Evolutionary conservation across 2,797 vertebrate species (phyloP), one percentile per base, ranked within the genome.

Genomic region (Huso huso): DNA sequence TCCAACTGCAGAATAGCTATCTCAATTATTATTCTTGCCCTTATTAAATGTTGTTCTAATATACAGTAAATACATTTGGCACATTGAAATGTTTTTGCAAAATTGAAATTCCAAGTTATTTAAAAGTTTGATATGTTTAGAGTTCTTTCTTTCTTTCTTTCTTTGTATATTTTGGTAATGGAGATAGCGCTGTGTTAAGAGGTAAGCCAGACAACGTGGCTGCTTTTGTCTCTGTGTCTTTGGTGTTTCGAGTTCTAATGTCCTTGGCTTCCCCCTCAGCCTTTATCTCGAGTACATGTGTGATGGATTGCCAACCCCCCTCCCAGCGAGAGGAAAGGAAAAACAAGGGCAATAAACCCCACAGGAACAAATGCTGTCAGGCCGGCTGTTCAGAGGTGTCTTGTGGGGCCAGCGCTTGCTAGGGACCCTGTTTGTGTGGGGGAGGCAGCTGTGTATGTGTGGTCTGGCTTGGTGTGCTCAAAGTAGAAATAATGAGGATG

Each of bases 301-400:
- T 68, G 66, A 70, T 71, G 52, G 51, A 62, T 67, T 63, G 71
- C 63, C 63, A 69, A 70, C 51, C 66, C 73, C 73, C 73, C 37
- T 37, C 4, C 37, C 66, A 71, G 68, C 66, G 60, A 67, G 67
- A 37, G 49, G 61, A 50, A 52, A 37, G 18, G 37, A 15, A 63
- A 58, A 55, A 48, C 11, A 12, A 50, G 60, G 58, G 66, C 48
- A 58, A 57, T 50, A 68, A 15, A 12, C 23, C 13, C 23, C 64
- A 61, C 52, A 11, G 48, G 65, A 53, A 58, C 51, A 50, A 15
- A 10, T 60, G 50, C 61, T 11, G 62, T 48, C 55, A n/a, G 55
- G 55, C 10, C 55, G 3, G 37, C 12, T 58, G 55, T 58, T 10
- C 51, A 68, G 64, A 23, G 51, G 63, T 51, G 66, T 64, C 62